These are phyloP conservation scores for Lepus oiostolus DNA, from an alignment of 2,797 vertebrate genomes.

Conservation along the genomic window DNA sequence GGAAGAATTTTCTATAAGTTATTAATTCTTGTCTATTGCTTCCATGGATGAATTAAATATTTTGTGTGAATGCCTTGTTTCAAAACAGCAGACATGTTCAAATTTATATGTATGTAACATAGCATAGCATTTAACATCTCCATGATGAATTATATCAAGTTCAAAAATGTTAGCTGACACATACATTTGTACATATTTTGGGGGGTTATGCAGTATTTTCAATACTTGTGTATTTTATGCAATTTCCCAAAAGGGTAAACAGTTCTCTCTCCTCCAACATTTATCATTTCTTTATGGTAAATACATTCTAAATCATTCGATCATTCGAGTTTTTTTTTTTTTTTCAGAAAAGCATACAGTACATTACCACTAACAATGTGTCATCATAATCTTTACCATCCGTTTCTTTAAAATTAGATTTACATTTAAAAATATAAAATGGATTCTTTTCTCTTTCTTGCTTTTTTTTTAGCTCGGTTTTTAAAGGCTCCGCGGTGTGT, in stretches of 20 bases:
- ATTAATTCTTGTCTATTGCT: not conserved
- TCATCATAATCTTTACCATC: not conserved
- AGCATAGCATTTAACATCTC: not conserved
- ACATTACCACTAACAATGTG: no score
- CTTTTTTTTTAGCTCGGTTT: conserved; percentile 93
- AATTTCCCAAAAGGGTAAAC: no score
- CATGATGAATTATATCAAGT: not conserved
- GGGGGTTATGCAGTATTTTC: no score
- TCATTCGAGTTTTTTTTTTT: no score
- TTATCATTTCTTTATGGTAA: no score
- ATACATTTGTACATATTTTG: no score
- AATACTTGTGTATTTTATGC: no score
- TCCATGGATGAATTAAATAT: not conserved
- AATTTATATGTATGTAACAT: not conserved
- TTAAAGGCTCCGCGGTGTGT: conserved; percentile 98
- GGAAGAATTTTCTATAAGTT: not conserved
- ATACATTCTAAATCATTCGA: no score
- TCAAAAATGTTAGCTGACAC: not conserved
- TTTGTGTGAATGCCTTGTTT: not conserved
- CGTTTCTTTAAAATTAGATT: not conserved
- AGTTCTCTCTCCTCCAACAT: no score
- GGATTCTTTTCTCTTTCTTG: not conserved
- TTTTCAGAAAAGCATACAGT: no score
- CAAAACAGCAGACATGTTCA: not conserved
- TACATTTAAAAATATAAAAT: not conserved